Base-by-base conservation (phyloP, 2,113 vertebrate genomes). In the Formicarius rufipectus region DNA sequence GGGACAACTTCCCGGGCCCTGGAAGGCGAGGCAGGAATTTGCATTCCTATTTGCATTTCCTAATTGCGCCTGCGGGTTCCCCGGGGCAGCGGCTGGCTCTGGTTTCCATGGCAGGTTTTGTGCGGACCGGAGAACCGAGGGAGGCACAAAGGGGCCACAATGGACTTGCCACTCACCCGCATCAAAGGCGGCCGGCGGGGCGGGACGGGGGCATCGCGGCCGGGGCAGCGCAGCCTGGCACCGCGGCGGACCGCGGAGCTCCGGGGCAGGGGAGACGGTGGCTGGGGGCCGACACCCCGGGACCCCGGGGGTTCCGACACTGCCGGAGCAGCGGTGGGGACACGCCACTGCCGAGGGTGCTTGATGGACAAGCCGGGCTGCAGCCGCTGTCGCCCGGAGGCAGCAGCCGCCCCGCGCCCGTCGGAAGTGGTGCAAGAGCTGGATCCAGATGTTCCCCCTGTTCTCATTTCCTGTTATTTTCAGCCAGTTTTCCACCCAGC, bases 101-200 rank as follows among this genome's bases (percentile, higher is more conserved):
- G 88, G 96, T 97, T 97, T 96, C 96, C 96, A 97, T 96, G 96
- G 95, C 92, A 97, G 92, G 96, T 85, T 97, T 87, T 90, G 95
- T 85, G 94, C 2, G 9, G 93, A 87, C 87, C 90, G 22, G 35
- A 92, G 93, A 84, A 91, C 50, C n/a, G 40, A 92, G 76, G 62
- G 71, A 95, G 83, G 89, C 95, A 96, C 96, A 96, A 96, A 96
- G 92, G 59, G 87, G 69, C 84, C 93, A 94, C 92, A 89, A 94
- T 39, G 93, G 91, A 89, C 6, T 93, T 93, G 95, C 87, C 95
- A 94, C 84, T 96, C 93, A 93, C 27, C 68, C 75, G 17, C 95
- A 95, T 96, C 96, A 94, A 96, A 96, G 96, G 95, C 89, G 5
- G 81, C 94, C 24, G 35, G 76, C n/a, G 10, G 69, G 78, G 91